These are phyloP conservation scores for Gryllus longicercus DNA, from an alignment of 2,888 invertebrate genomes.

Conservation along the genomic window DNA sequence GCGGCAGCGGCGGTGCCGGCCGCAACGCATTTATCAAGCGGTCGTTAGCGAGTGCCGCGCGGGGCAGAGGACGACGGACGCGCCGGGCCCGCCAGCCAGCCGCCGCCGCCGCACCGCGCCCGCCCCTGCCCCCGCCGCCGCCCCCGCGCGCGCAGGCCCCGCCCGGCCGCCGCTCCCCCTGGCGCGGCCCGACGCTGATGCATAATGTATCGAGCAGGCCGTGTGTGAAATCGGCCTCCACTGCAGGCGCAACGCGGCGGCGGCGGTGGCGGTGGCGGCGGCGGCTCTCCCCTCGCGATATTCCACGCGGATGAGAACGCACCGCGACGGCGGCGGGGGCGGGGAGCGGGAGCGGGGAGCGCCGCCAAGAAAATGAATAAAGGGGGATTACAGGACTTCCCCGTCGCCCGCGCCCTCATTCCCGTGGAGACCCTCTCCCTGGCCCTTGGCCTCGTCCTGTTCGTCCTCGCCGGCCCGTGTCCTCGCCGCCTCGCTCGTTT, in stretches of 20 bases:
- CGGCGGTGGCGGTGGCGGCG: not conserved
- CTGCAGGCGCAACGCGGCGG: constrained; percentile 20
- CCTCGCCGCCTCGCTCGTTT: not conserved
- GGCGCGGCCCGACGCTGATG: constrained; percentile 24
- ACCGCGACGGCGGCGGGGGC: not conserved
- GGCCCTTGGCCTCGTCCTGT: too few relatives aligned
- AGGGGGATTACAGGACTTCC: constrained; percentile 5
- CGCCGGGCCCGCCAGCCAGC: not conserved
- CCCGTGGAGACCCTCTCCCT: too few relatives aligned
- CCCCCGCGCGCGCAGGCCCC: not conserved
- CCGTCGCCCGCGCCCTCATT: too few relatives aligned
- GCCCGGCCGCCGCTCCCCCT: not conserved
- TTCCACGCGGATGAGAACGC: constrained; percentile 24
- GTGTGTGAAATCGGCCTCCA: constrained; percentile 32
- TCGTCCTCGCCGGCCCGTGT: not conserved
- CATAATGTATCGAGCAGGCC: constrained; percentile 34
- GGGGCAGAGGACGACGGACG: not conserved
- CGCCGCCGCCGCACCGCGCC: not conserved
- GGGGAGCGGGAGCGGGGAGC: not conserved
- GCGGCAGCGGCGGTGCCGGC: not conserved
- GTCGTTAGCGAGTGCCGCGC: not conserved
- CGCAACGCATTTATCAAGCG: constrained; percentile 22
- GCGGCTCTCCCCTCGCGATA: not conserved
- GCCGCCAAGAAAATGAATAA: constrained; percentile 28
- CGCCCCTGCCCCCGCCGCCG: not conserved